phyloP scores from a whole-genome alignment of 1,140 invertebrate genomes.

The Drosophila novamexicana region DNA sequence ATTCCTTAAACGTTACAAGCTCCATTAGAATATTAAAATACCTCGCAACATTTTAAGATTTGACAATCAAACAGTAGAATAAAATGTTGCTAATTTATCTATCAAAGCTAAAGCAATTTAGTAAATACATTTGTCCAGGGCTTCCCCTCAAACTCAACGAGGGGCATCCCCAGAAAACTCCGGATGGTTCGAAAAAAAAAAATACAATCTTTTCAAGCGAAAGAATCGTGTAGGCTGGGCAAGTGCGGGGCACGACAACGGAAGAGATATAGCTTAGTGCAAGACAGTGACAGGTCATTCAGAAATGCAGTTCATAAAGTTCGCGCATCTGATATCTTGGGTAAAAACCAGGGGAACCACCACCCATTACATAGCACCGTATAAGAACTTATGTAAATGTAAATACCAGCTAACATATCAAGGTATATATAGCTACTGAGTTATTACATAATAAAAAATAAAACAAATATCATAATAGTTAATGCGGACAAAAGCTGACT shows the following conservation, averaged over 20 bases:
- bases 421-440: background rate
- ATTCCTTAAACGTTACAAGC: constrained; percentile 8
- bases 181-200: constrained; percentile 22
- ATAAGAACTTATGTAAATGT: constrained; percentile 11
- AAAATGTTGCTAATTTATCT: constrained; percentile 71
- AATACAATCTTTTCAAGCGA: background rate
- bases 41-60: constrained; percentile 26
- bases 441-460: background rate
- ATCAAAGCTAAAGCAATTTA: constrained; percentile 74
- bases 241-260: background rate
- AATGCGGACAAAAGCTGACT: background rate
- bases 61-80: constrained; percentile 45
- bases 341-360: constrained; percentile 10
- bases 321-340: constrained; percentile 1
- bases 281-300: constrained; percentile 12
- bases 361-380: background rate
- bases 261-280: constrained; percentile 7
- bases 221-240: background rate
- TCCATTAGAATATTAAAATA: background rate
- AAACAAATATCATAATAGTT: background rate
- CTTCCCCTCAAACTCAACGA: constrained; percentile 63
- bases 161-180: constrained; percentile 57
- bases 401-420: background rate
- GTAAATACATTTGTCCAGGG: constrained; percentile 47
- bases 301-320: constrained; percentile 6